Base-by-base conservation (phyloP, 2,797 vertebrate genomes). In the Parotocinclus haroldoi region DNA sequence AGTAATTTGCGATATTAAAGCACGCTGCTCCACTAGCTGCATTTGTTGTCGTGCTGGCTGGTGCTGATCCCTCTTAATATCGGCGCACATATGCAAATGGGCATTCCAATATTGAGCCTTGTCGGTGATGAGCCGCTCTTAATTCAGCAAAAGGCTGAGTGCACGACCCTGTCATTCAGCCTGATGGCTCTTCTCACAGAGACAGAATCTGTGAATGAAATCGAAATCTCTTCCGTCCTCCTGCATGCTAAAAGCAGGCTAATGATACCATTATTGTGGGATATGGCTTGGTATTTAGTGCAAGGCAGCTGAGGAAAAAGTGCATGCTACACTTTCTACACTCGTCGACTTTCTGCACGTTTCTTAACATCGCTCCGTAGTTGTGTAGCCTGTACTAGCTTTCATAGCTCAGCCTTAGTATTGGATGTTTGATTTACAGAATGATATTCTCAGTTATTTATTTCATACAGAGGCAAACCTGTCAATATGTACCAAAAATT, bases 1-100 rank as follows among this genome's bases (percentile, higher is more conserved):
- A 94, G 93, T 98, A 94, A 94, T 94, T 94, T 93, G 92, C 91
- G 93, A 97, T 99, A 98, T 99, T 99, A 97, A 98, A 96, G 91
- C 93, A 85, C 40, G 81, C 84, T 74, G 80, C 86, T 85, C 83
- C 85, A 80, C 69, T 71, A 65, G 53, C 67, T 91, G 93, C 94
- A 94, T 93, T 95, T 97, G 94, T 96, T 95, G 92, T 94, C 90
- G 91, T 89, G 83, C 77, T 89, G 91, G 94, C 91, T 92, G 90
- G 88, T 92, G 91, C 92, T 95, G 94, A 99, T 98, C 94, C 93
- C 89, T 93, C 95, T 97, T 98, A 99, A 98, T 99, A 98, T 96
- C 90, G 90, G 91, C 75, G 93, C 92, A 92, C 92, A 93, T 98
- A 98, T 98, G 95, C 95, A 96, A 98, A 98, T 94, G 88, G 89